Evolutionary conservation across 2,113 vertebrate genomes (phyloP), one percentile per base, ranked within the genome.

Genomic region (Scortum barcoo): DNA sequence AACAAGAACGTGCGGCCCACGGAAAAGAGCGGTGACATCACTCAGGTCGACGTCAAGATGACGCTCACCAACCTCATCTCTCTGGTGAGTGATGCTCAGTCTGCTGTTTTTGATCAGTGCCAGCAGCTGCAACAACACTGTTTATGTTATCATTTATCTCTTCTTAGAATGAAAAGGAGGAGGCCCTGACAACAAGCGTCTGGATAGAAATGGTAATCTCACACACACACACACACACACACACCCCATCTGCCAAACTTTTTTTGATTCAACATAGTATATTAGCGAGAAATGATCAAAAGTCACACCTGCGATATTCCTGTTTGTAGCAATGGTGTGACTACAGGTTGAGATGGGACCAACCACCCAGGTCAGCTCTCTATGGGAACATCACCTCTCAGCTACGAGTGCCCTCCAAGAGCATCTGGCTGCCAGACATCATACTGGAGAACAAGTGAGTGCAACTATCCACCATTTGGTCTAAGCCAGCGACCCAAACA

Each of bases 31-130:
- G 86, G 93, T 0, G 96, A 97, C 9, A 75, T 98, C 88, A 96
- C 96, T 2, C 94, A 96, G 0, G 96, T 99, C 65, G 92, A 93
- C 77, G 94, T 99, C 83, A 99, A 99, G 94, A 96, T 99, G 89
- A 99, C 97, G 0, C 97, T 99, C 79, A 99, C 98, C 89, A 99
- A 99, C 89, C 97, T 99, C 85, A 98, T 99, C 92, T 98, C 98
- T 68, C 88, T 99, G 96, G 97, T 99, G 91, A 91, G 90, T 61
- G 16, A 33, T 12, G n/a, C 22, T 28, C 24, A n/a, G 24, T 20
- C 62, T 24, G 16, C 14, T 67, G 78, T 7, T 7, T 88, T 30
- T n/a, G 1, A 73, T 36, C 92, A 96, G 88, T 57, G 72, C 7
- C 17, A 28, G 46, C 9, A 19, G 26, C 20, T 51, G 16, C 9